Evolutionary conservation across 2,113 vertebrate species (phyloP).

Genomic region (Vulpes vulpes): DNA sequence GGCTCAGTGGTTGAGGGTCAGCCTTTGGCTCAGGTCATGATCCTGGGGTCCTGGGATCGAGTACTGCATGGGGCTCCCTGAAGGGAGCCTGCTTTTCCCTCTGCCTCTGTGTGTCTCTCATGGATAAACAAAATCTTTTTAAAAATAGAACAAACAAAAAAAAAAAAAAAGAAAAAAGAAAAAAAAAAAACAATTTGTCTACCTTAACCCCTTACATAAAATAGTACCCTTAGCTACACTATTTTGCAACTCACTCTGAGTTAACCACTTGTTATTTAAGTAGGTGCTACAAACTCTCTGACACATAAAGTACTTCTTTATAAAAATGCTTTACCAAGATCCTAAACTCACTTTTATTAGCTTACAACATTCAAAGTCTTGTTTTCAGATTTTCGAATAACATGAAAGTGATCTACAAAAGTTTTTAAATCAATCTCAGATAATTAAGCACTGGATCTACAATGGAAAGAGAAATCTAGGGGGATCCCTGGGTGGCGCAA

Average conservation of each 20-base stretch:
- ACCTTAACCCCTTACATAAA: background rate
- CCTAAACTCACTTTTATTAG: constrained; percentile 7
- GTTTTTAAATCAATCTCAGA: background rate
- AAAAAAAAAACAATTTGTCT: background rate
- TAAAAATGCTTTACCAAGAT: background rate
- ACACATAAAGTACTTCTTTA: background rate
- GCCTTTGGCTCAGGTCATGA: too few relatives aligned
- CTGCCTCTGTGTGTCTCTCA: too few relatives aligned
- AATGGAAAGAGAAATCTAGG: background rate
- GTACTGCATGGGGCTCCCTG: too few relatives aligned
- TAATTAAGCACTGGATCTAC: constrained; percentile 25
- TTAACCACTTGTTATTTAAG: background rate
- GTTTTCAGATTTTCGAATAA: constrained; percentile 18
- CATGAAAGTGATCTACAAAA: background rate
- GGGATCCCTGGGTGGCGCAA: too few relatives aligned
- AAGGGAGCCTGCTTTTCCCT: too few relatives aligned
- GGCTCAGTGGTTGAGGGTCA: too few relatives aligned
- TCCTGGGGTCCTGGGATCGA: too few relatives aligned
- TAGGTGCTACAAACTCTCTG: background rate
- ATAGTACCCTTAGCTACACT: background rate
- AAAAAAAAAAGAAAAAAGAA: too few relatives aligned
- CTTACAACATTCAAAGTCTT: background rate
- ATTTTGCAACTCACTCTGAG: background rate
- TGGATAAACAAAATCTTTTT: too few relatives aligned
- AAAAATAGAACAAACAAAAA: background rate